These are phyloP conservation scores for Cydia fagiglandana DNA, from an alignment of 1,140 invertebrate species.

Conservation along the genomic window DNA sequence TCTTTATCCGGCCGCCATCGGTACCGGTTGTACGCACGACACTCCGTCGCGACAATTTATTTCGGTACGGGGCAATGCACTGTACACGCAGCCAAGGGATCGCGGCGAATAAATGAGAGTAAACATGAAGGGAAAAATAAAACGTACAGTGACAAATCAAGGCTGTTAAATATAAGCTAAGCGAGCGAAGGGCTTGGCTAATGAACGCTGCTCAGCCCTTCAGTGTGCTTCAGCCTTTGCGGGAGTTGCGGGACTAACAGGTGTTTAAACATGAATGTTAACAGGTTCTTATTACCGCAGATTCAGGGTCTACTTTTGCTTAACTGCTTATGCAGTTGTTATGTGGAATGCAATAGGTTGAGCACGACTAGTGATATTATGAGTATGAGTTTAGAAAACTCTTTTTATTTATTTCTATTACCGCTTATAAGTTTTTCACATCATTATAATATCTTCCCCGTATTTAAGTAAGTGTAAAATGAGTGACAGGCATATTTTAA, in stretches of 20 bases:
- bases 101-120: constrained; percentile 54
- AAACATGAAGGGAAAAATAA: constrained; percentile 59
- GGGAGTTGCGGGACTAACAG: neutral
- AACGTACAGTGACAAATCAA: constrained; percentile 53
- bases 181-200: constrained; percentile 36
- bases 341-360: neutral
- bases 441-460: no score
- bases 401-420: no score
- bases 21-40: constrained; percentile 64
- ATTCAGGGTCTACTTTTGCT: neutral
- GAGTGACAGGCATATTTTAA: no score
- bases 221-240: constrained; percentile 25
- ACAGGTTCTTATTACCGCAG: neutral
- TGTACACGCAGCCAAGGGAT: constrained; percentile 68
- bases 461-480: no score
- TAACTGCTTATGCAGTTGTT: neutral
- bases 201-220: constrained; percentile 34
- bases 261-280: constrained; percentile 3
- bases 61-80: constrained; percentile 76
- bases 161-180: constrained; percentile 53
- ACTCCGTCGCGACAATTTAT: constrained; percentile 72
- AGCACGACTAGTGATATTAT: neutral
- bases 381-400: neutral
- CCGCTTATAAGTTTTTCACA: no score
- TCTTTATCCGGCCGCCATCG: constrained; percentile 50